Evolutionary conservation across 2,888 invertebrate genomes (phyloP).

Genomic region (Lypha dubia): DNA sequence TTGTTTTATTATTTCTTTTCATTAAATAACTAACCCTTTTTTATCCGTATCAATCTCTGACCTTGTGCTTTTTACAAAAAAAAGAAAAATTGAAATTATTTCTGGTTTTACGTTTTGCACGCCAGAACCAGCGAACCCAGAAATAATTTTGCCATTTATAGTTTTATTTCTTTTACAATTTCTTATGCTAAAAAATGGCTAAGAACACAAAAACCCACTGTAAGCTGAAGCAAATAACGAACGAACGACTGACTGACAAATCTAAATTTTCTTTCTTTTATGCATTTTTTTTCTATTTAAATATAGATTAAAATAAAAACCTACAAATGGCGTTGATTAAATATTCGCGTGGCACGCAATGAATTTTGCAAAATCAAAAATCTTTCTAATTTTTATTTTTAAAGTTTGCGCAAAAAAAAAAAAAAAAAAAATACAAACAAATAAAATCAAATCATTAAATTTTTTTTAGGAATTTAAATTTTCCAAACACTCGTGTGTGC

Average conservation of each 20-base stretch:
- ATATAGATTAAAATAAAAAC: conserved; percentile 2
- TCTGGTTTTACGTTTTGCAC: conserved; percentile 47
- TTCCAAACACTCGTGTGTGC: too few species aligned
- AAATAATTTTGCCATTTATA: conserved; percentile 55
- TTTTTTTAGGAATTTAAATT: too few species aligned
- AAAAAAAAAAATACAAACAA: background rate
- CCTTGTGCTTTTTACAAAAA: conserved; percentile 41
- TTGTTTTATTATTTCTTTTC: background rate
- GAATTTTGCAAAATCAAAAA: conserved; percentile 49
- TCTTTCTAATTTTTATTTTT: conserved; percentile 12
- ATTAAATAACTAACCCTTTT: conserved; percentile 26
- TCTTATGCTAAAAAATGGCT: conserved; percentile 12
- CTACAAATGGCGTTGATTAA: conserved; percentile 57
- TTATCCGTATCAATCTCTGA: conserved; percentile 33
- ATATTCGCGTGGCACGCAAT: conserved; percentile 68
- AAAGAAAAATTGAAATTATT: conserved; percentile 26
- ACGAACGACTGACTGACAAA: conserved; percentile 6
- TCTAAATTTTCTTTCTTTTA: conserved; percentile 18
- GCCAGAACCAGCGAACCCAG: conserved; percentile 24
- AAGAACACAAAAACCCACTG: conserved; percentile 52
- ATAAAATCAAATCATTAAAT: background rate
- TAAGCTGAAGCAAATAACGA: conserved; percentile 36
- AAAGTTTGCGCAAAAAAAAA: background rate
- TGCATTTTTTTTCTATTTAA: background rate
- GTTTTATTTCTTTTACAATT: conserved; percentile 1